Percentiles rank a stretch among this genome's conserved stretches.
phyloP scores from a whole-genome alignment of 2,888 invertebrate species.

The Elysia crispata region DNA sequence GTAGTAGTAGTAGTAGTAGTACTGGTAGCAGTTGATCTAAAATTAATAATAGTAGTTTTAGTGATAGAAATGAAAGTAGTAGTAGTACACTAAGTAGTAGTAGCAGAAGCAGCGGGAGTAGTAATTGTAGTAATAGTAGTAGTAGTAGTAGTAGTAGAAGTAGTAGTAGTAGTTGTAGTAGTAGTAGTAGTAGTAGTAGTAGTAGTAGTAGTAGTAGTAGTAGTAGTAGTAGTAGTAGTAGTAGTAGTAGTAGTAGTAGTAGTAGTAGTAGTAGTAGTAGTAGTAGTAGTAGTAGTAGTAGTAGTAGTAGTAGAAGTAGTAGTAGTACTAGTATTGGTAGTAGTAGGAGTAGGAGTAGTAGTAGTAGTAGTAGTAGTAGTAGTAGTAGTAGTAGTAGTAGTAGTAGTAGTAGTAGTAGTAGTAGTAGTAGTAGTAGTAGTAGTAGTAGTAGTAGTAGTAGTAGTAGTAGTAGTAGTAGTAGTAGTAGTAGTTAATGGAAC shows the following conservation, averaged over 20 bases:
- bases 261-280: slow-evolving; percentile 12
- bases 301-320: neutral
- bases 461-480: neutral
- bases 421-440: slow-evolving; percentile 1
- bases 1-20: slow-evolving; percentile 18
- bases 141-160: slow-evolving; percentile 5
- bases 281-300: neutral
- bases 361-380: slow-evolving; percentile 6
- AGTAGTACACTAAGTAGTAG: slow-evolving; percentile 3
- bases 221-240: neutral
- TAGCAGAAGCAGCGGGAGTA: slow-evolving; percentile 2
- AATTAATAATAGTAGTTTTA: neutral
- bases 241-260: too few species aligned
- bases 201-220: too few species aligned
- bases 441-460: slow-evolving; percentile 2
- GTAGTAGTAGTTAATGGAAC: neutral
- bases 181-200: too few species aligned
- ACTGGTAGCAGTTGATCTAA: neutral
- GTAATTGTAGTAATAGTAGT: slow-evolving; percentile 24
- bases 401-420: neutral
- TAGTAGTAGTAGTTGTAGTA: slow-evolving; percentile 30
- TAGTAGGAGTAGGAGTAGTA: slow-evolving; percentile 18
- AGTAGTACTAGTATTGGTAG: neutral
- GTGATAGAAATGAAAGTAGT: neutral
- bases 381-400: slow-evolving; percentile 1